These are phyloP conservation scores for Rhinogobius similis DNA, from an alignment of 2,113 vertebrate species.

Conservation along the genomic window DNA sequence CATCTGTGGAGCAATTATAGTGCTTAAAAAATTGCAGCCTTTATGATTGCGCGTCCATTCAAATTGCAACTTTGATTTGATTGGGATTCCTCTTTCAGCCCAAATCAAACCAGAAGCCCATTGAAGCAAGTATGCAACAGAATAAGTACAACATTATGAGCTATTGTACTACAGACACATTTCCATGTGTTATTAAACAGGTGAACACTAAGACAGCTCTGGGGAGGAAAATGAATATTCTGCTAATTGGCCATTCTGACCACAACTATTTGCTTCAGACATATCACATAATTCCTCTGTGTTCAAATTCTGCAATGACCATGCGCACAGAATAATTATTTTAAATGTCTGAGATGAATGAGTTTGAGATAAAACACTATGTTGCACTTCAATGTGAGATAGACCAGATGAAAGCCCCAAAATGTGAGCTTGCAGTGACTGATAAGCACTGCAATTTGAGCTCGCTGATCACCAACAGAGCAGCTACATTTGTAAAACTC, in stretches of 20 bases:
- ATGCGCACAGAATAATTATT: not conserved
- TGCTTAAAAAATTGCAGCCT: too few species aligned
- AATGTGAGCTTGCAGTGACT: conserved; percentile 8
- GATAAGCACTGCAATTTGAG: conserved; percentile 44
- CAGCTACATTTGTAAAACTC: conserved; percentile 46
- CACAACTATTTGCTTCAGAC: not conserved
- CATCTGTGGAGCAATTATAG: too few species aligned
- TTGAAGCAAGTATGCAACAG: too few species aligned
- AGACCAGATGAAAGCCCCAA: conserved; percentile 23
- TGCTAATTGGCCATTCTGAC: not conserved
- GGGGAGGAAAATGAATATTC: too few species aligned
- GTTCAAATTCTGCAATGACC: not conserved
- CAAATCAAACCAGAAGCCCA: too few species aligned
- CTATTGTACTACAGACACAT: too few species aligned
- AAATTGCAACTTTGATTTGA: too few species aligned
- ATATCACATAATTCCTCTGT: not conserved
- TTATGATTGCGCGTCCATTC: too few species aligned
- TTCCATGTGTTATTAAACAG: too few species aligned
- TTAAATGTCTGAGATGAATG: not conserved
- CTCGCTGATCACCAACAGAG: conserved; percentile 41
- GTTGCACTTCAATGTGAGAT: not conserved
- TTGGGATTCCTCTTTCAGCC: too few species aligned
- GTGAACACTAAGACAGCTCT: too few species aligned
- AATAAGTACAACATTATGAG: too few species aligned
- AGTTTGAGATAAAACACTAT: conserved; percentile 7